Evolutionary conservation across 2,888 invertebrate species (phyloP), one percentile per base, ranked within the genome.

Genomic region (Melanotus villosus): DNA sequence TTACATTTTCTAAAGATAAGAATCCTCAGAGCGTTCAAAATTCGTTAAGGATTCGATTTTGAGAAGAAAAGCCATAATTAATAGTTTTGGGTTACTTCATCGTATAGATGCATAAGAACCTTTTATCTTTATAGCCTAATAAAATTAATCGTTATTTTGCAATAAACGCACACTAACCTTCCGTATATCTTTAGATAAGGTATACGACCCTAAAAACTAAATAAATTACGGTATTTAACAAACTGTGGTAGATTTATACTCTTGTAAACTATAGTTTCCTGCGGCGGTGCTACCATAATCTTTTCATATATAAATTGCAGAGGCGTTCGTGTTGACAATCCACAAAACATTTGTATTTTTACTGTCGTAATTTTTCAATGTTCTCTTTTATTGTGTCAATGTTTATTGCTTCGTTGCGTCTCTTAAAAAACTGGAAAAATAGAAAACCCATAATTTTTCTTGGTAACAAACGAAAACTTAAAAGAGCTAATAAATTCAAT

Each of bases 61-160:
- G 47, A 16, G 18, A 16, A 52, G 32, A 18, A 52, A 47, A 14
- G 52, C 16, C 30, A 30, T 18, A 52, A 52, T 52, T 23, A 18
- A 32, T 10, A 6, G 32, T 34, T 52, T 52, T 32, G 14, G 19
- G 18, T 18, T 6, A 5, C 14, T 32, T 12, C 26, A 3, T 26
- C 4, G 26, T 26, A n/a, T n/a, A 26, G 7, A 26, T 7, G 26
- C 7, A 5, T 26, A 26, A 7, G 26, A 16, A 30, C 7, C 10
- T 18, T 52, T 32, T 32, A 32, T 57, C 57, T 57, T 57, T 57
- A 57, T 38, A n/a, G 57, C 14, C 21, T 16, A 41, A 58, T 58
- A 58, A 58, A 58, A 12, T 57, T 38, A 36, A 57, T 58, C 9
- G 41, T 58, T 58, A 38, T 58, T 23, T 58, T 26, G 58, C 41